Evolutionary conservation across 2,888 invertebrate species (phyloP), one percentile per base, ranked within the genome.

Genomic region (Metellina segmentata): DNA sequence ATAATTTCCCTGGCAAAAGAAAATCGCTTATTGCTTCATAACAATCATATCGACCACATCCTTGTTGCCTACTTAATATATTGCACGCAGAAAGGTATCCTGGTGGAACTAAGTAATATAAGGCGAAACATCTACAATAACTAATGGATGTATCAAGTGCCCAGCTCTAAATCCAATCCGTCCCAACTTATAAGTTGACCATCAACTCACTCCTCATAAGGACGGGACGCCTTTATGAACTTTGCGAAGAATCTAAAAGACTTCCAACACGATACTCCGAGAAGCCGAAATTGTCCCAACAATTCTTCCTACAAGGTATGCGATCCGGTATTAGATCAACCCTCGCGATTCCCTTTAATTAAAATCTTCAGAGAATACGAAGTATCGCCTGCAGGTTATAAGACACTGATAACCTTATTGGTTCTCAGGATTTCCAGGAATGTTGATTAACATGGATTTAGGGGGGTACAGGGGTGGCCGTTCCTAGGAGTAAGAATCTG

Each of bases 401-500:
- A 71, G 81, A 52, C 20, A 52, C 69, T n/a, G 78, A 71, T 53
- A 81, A 72, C 89, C 75, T 81, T 89, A 89, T 89, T 82, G 70
- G 77, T n/a, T 20, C 77, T 48, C 81, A 19, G 88, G 53, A 81
- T 81, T 81, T 81, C 20, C 7, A 82, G 34, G 89, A 89, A 89
- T 89, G 89, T 82, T 89, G 89, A 89, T 89, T 89, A 89, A 89
- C 89, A 89, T 89, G 89, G 82, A 52, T 79, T 53, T 70, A 19
- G 16, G 85, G 75, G n/a, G n/a, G n/a, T n/a, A 20, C 20, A 5
- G 11, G 9, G 61, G 61, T 1, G 61, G 9, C 1, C 61, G 5
- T 34, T 34, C 61, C 16, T 61, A 9, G 13, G 8, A 5, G 61
- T 34, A 61, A 61, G 61, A 61, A 61, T 61, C 61, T 61, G 61